Evolutionary conservation across 2,797 vertebrate species (phyloP), one percentile per base, ranked within the genome.

Genomic region (Knipowitschia caucasica): DNA sequence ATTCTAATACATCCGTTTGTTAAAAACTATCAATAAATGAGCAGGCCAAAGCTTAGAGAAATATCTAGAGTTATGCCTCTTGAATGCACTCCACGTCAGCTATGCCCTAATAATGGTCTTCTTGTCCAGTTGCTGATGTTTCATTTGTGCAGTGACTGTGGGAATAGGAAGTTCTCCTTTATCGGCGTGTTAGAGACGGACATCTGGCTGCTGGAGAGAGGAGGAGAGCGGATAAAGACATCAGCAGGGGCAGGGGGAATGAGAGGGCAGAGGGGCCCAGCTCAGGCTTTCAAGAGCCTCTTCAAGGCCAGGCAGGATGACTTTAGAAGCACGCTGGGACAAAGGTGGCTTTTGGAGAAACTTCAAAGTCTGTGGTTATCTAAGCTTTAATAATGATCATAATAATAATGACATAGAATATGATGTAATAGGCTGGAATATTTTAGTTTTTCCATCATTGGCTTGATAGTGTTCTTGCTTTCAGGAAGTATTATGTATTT

Each of bases 201-300:
- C 78, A 88, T 84, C 78, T 86, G 84, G 72, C 30, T 50, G 58
- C 60, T 60, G 60, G 59, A 47, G 34, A 62, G 71, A 77, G 62
- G 59, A 66, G 66, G 73, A 73, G 67, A 51, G 74, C 71, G 68
- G 58, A 83, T 82, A 78, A 77, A 82, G 82, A 82, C 74, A 85
- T 82, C 82, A 82, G 67, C 69, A 53, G 58, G 63, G 63, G 34
- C 64, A 12, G 25, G 55, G 60, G 65, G 64, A 65, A 69, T 4
- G 1, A 77, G 59, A 83, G 78, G 78, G 60, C 81, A 82, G 69
- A 77, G 36, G 66, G 60, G 63, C 23, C 64, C 27, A 53, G 20
- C 64, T 51, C 67, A 54, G 61, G 62, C 56, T 52, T 25, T 39
- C 24, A 65, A 73, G 62, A 64, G 57, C 73, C 62, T 75, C 47